Evolutionary conservation across 2,888 invertebrate species (phyloP).

Genomic region (Horisme vitalbata): DNA sequence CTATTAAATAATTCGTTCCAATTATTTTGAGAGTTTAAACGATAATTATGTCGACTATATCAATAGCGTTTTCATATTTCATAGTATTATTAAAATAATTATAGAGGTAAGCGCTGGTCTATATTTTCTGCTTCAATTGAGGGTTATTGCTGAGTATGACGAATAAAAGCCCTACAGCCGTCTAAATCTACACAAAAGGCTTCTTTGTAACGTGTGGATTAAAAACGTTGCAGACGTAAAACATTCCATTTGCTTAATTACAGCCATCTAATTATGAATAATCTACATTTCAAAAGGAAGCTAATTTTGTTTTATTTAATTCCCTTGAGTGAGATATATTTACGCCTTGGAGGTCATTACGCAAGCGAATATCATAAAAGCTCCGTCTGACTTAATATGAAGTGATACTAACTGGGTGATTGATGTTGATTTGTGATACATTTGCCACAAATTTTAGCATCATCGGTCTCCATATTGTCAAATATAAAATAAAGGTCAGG

Average conservation of each 20-base stretch:
- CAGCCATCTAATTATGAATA: constrained; percentile 35
- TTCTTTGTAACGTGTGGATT: constrained; percentile 23
- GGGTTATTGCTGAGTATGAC: constrained; percentile 10
- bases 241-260: constrained; percentile 36
- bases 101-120: not conserved
- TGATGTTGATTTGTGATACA: no score
- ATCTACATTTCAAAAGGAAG: constrained; percentile 28
- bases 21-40: no score
- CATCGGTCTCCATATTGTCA: no score
- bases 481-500: no score
- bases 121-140: not conserved
- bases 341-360: constrained; percentile 3
- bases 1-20: no score
- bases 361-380: constrained; percentile 1
- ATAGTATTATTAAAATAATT: not conserved
- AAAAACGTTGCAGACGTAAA: constrained; percentile 21
- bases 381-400: no score
- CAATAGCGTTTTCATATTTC: not conserved
- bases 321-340: constrained; percentile 24
- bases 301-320: constrained; percentile 26
- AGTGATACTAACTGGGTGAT: no score
- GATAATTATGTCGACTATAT: no score
- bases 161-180: constrained; percentile 5
- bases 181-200: constrained; percentile 7
- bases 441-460: no score